Evolutionary conservation across 2,113 vertebrate species (phyloP).

Genomic region (Corynorhinus townsendii): DNA sequence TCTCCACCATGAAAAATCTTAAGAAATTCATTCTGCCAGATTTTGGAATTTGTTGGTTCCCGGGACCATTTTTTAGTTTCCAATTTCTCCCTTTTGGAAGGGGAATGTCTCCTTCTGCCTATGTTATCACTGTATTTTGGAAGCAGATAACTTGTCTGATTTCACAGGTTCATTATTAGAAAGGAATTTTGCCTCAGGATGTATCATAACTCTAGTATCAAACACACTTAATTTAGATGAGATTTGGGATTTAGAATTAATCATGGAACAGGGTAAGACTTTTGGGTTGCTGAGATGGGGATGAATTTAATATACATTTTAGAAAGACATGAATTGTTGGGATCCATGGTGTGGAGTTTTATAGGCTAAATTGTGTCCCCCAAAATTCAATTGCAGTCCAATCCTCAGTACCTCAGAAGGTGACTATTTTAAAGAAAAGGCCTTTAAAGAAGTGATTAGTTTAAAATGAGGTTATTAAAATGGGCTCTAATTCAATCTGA

Average conservation of each 20-base stretch:
- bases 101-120: neutral
- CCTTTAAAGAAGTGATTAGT: neutral
- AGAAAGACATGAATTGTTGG: neutral
- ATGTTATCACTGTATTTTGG: neutral
- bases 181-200: neutral
- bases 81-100: neutral
- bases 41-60: neutral
- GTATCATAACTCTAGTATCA: neutral
- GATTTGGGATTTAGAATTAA: neutral
- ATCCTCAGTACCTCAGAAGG: neutral
- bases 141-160: neutral
- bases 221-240: neutral
- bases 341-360: neutral
- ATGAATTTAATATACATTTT: neutral
- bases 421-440: neutral
- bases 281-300: neutral
- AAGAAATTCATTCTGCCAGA: neutral
- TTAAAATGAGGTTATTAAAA: neutral
- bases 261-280: neutral
- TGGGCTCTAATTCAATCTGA: neutral
- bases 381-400: neutral
- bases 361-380: neutral
- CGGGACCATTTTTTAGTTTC: neutral
- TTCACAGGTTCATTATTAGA: neutral
- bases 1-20: neutral